A percentile compares a stretch with the other conserved stretches of the same genome.
These are phyloP conservation scores for Pollimyrus isidori DNA, from an alignment of 2,113 vertebrate species.

Conservation along the genomic window DNA sequence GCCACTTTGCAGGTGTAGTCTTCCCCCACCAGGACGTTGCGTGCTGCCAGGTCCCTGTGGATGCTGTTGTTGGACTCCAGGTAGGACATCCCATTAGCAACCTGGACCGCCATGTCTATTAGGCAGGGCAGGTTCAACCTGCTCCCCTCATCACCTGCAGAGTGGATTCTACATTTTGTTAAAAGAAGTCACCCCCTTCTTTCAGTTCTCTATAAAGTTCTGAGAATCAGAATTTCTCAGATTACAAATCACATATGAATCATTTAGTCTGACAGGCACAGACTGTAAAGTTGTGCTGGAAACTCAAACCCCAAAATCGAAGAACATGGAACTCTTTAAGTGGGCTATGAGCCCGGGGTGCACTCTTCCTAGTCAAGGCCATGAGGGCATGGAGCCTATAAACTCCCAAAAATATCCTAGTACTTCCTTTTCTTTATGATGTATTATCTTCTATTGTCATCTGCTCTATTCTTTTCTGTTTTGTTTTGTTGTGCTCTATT, in stretches of 20 bases:
- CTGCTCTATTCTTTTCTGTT: background rate
- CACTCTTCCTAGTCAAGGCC: background rate
- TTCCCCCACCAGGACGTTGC: slow-evolving; percentile 55
- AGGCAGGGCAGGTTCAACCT: slow-evolving; percentile 26
- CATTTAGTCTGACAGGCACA: background rate
- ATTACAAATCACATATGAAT: background rate
- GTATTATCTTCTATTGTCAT: background rate
- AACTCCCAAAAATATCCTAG: background rate
- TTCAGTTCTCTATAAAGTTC: background rate
- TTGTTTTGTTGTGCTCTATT: background rate
- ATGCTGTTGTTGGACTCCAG: slow-evolving; percentile 56
- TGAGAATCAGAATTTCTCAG: background rate
- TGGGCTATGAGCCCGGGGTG: background rate
- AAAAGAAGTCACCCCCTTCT: background rate
- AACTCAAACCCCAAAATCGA: background rate
- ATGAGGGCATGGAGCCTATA: background rate
- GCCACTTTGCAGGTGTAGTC: slow-evolving; percentile 59
- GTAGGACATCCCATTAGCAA: slow-evolving; percentile 57
- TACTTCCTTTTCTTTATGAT: background rate
- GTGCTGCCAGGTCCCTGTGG: slow-evolving; percentile 59
- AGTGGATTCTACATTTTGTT: background rate
- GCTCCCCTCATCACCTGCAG: slow-evolving; percentile 35
- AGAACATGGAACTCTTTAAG: background rate
- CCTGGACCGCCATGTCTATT: slow-evolving; percentile 47
- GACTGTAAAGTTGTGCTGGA: background rate